Evolutionary conservation across 2,113 vertebrate genomes (phyloP).

Genomic region (Myotis davidii): DNA sequence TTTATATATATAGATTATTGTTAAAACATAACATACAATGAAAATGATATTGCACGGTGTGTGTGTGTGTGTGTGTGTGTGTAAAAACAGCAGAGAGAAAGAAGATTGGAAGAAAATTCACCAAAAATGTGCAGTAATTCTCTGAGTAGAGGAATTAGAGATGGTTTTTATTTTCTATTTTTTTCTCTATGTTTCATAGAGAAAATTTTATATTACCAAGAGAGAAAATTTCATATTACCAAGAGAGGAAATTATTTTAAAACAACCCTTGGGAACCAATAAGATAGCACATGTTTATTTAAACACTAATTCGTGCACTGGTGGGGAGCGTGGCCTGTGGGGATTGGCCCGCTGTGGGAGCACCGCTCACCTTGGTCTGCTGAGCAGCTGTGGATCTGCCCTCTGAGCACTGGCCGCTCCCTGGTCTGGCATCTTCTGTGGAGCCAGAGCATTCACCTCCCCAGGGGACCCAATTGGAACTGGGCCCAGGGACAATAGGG

Average conservation of each 20-base stretch:
- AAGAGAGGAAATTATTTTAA: neutral
- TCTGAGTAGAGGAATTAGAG: neutral
- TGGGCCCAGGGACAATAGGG: too few species aligned
- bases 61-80: neutral
- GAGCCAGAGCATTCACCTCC: too few species aligned
- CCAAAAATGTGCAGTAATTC: neutral
- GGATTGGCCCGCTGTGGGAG: too few species aligned
- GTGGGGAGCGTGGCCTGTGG: too few species aligned
- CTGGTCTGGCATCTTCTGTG: too few species aligned
- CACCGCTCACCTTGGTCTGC: too few species aligned
- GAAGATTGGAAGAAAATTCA: neutral
- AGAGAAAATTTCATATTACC: neutral
- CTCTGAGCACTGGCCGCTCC: too few species aligned
- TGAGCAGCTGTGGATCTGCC: too few species aligned
- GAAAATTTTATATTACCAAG: neutral
- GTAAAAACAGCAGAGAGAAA: neutral
- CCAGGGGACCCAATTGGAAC: too few species aligned
- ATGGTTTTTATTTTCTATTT: slow-evolving; percentile 21
- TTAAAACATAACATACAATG: neutral
- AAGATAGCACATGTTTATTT: neutral
- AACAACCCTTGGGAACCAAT: neutral
- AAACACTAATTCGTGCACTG: neutral
- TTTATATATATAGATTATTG: neutral
- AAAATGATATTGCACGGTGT: neutral
- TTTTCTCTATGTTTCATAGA: neutral